Percentiles rank a stretch among this genome's conserved stretches.
Evolutionary conservation across 1,140 invertebrate genomes (phyloP).

Genomic region (Apocrypta bakeri): DNA sequence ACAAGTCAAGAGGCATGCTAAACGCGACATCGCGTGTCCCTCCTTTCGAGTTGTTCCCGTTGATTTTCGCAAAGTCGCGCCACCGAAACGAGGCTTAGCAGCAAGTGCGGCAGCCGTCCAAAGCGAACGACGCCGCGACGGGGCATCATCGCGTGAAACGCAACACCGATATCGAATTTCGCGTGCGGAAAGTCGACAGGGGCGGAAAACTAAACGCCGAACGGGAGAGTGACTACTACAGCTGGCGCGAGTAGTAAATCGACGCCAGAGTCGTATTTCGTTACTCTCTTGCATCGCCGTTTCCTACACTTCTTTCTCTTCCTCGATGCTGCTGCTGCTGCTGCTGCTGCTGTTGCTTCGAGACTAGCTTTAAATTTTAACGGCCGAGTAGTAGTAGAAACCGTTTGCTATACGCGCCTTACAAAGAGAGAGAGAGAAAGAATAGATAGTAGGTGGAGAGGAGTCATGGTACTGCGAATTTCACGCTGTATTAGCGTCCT

Average conservation of each 20-base stretch:
- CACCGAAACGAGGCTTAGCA: not conserved
- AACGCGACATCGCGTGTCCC: slow-evolving; percentile 49
- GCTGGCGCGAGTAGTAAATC: slow-evolving; percentile 35
- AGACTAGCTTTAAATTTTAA: slow-evolving; percentile 38
- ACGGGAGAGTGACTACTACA: slow-evolving; percentile 14
- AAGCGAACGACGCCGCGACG: not conserved
- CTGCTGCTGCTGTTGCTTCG: not conserved
- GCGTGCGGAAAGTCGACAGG: slow-evolving; percentile 41
- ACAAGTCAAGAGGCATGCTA: slow-evolving; percentile 30
- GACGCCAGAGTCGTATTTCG: slow-evolving; percentile 19
- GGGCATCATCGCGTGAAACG: slow-evolving; percentile 55
- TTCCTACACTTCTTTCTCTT: slow-evolving; percentile 1
- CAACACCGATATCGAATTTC: slow-evolving; percentile 57
- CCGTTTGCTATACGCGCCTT: not conserved
- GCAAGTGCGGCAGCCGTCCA: slow-evolving; percentile 7
- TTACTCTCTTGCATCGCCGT: not conserved
- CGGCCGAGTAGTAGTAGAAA: not conserved
- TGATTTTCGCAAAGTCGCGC: slow-evolving; percentile 51
- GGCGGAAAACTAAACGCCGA: slow-evolving; percentile 25
- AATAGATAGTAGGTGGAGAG: not conserved
- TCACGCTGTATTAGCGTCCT: not conserved
- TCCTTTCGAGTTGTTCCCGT: slow-evolving; percentile 10
- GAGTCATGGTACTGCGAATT: not conserved
- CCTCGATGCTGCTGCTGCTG: not conserved
- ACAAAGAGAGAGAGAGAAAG: not conserved